phyloP scores from a whole-genome alignment of 2,113 vertebrate species.

The Tychaedon coryphoeus region DNA sequence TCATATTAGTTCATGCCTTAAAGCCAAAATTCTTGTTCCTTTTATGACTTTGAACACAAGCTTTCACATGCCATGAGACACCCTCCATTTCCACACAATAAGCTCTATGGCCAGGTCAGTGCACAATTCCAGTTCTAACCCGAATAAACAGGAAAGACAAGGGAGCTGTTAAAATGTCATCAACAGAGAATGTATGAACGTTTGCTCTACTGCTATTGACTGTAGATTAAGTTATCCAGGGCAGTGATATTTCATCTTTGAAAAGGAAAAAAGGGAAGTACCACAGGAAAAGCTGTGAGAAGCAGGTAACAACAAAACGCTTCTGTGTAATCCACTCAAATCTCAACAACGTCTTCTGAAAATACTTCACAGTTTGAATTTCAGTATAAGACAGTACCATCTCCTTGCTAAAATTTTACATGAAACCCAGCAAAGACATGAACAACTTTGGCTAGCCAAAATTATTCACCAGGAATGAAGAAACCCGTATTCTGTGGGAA shows the following conservation, averaged over 20 bases:
- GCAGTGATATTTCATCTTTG: neutral
- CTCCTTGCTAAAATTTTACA: neutral
- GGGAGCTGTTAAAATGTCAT: neutral
- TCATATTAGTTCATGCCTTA: neutral
- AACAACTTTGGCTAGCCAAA: neutral
- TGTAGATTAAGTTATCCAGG: neutral
- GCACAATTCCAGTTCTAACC: neutral
- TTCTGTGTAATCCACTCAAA: neutral
- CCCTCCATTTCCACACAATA: neutral
- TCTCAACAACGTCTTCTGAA: neutral
- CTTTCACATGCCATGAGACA: neutral
- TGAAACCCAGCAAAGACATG: neutral
- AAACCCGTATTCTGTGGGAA: neutral
- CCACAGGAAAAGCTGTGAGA: neutral
- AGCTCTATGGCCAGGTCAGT: neutral
- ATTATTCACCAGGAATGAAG: neutral
- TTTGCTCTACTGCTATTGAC: neutral
- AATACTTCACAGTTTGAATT: neutral
- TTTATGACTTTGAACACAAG: accelerated
- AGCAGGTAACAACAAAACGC: neutral
- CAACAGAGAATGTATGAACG: neutral
- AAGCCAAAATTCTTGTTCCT: neutral
- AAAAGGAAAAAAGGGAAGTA: neutral
- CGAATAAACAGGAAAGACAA: neutral
- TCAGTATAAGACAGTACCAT: neutral